Evolutionary conservation across 2,888 invertebrate genomes (phyloP), one percentile per base, ranked within the genome.

Genomic region (Xylocampa areola): DNA sequence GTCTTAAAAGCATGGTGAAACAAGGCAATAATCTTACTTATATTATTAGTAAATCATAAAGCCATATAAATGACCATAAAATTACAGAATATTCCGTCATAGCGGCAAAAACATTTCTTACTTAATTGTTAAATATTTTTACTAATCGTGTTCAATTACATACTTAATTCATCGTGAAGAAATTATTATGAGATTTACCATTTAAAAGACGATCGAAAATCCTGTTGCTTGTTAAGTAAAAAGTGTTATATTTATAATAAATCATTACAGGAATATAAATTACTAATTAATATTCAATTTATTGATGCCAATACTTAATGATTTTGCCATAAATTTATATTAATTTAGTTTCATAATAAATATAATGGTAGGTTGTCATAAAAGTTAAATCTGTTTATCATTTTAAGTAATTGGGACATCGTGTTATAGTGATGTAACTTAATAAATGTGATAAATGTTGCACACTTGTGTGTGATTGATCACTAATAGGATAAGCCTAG

Each of bases 261-360:
- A 55, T 61, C 43, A 52, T 41, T 13, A 5, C 6, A 11, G 13
- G 23, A 36, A 33, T 37, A 52, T 25, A 35, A 39, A 39, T 37
- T 25, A 43, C 29, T 48, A 50, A 40, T 58, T 39, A 17, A 39
- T 44, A 55, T 60, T 58, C 21, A 50, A 63, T 69, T 32, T 54
- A 63, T 63, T 60, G 11, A 44, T 53, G 55, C 39, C 50, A 17
- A 37, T 51, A 21, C 25, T 37, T 27, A 61, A 53, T 33, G 43
- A 44, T 55, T 51, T 60, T 44, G 32, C 39, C 41, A 60, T 67
- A 67, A 44, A 61, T 68, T 52, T 14, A n/a, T 53, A 58, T 54
- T 40, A 69, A 63, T 69, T 53, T 63, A 17, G 7, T 70, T 60
- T 43, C 11, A 21, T 68, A 54, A 43, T n/a, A n/a, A n/a, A n/a